phyloP scores from a whole-genome alignment of 2,797 vertebrate species.

The Chloroceryle amazona region DNA sequence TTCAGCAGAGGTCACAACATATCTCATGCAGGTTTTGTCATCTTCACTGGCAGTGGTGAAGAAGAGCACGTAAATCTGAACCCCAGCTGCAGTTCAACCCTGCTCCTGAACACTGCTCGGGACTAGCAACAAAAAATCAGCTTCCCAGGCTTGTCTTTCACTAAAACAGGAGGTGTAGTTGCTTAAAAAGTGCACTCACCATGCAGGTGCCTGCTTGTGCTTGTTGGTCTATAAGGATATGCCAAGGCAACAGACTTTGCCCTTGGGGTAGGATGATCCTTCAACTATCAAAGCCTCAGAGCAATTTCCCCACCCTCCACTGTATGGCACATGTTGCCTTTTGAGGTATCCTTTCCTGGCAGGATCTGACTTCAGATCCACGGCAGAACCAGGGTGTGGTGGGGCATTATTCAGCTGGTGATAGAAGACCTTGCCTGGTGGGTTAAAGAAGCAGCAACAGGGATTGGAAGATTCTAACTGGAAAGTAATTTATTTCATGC shows the following conservation, averaged over 20 bases:
- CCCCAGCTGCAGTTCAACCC: rapidly evolving
- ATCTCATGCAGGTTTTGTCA: neutral
- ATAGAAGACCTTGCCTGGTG: neutral
- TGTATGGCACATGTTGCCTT: neutral
- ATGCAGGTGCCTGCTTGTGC: neutral
- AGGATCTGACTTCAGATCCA: neutral
- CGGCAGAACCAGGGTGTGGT: neutral
- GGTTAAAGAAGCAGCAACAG: neutral
- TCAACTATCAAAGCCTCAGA: neutral
- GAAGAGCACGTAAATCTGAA: neutral
- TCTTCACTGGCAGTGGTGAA: neutral
- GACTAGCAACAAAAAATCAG: neutral
- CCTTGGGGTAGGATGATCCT: neutral
- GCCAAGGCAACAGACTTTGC: neutral
- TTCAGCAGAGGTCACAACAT: rapidly evolving
- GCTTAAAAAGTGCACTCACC: neutral
- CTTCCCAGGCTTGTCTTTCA: neutral
- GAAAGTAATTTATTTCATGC: neutral
- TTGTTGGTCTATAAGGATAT: neutral
- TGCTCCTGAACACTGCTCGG: neutral
- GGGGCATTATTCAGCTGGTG: neutral
- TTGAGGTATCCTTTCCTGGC: neutral
- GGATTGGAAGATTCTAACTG: neutral
- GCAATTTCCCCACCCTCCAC: neutral
- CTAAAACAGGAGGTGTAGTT: neutral